Evolutionary conservation across 2,888 invertebrate genomes (phyloP), one percentile per base, ranked within the genome.

Genomic region (Pyrgus malvae): DNA sequence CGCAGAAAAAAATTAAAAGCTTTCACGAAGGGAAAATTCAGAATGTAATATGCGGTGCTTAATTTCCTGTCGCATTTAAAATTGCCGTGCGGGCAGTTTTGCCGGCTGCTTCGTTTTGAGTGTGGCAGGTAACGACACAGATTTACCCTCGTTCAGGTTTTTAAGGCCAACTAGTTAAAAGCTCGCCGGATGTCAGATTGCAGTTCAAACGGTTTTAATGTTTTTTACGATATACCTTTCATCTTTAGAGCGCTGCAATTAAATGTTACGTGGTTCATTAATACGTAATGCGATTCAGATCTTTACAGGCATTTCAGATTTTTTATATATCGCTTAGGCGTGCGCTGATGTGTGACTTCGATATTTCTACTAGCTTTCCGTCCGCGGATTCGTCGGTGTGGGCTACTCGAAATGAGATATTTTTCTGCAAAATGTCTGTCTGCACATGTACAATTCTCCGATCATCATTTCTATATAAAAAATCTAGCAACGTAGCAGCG

Each of bases 31-130:
- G 29, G 44, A 45, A 50, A 53, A 45, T 38, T 53, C 53, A 17
- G 21, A 45, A 29, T 45, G 45, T 45, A 53, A 38, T 45, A 23
- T 12, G 53, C 31, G 29, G 45, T 45, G 38, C 31, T 53, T 53
- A 53, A 53, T 53, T 51, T 51, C 44, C 51, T 45, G 53, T 29
- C 38, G 53, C 53, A 53, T 45, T 53, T 53, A 38, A 53, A 38
- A 53, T 53, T 38, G 45, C 45, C 45, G 38, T 38, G 53, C 44
- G 53, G 53, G 31, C 45, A 53, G 45, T 53, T 45, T 31, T 35
- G 29, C 37, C 3, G 38, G 23, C 37, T 37, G 44, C 19, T 37
- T 21, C 40, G 31, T 21, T 53, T 53, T 53, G 44, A 44, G 38
- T 35, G 51, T 53, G 45, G 51, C 51, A 53, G 51, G 44, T 45